Evolutionary conservation across 2,113 vertebrate genomes (phyloP).

Genomic region (Zosterops japonicus): DNA sequence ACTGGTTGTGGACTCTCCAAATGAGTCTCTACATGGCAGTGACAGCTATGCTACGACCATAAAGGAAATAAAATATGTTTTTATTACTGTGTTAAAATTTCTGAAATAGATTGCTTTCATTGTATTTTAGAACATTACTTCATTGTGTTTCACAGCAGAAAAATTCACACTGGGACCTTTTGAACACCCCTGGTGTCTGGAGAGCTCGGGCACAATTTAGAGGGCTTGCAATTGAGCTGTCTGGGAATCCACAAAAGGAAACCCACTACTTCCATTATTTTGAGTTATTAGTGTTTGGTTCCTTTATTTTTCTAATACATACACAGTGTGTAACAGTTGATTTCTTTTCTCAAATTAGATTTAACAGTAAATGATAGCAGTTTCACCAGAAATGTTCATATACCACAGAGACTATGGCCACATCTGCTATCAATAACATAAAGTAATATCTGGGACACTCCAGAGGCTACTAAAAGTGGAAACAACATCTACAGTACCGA

Average conservation of each 20-base stretch:
- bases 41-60: background rate
- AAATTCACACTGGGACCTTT: background rate
- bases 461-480: conserved; percentile 38
- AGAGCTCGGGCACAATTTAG: background rate
- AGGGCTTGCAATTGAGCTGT: background rate
- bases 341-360: conserved; percentile 48
- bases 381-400: conserved; percentile 27
- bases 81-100: background rate
- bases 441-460: conserved; percentile 45
- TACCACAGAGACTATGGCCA: background rate
- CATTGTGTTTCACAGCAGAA: background rate
- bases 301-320: conserved; percentile 23
- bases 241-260: background rate
- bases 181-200: background rate
- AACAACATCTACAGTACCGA: background rate
- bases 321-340: background rate
- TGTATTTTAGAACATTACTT: background rate
- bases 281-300: conserved; percentile 33
- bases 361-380: conserved; percentile 21
- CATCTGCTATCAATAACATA: conserved; percentile 24
- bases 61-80: background rate
- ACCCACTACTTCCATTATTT: conserved; percentile 7
- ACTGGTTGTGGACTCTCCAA: background rate
- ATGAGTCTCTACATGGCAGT: background rate
- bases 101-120: background rate